Conservation (phyloP, 2,888 invertebrate genomes). For the Sinodicranocentrus sp. region DNA sequence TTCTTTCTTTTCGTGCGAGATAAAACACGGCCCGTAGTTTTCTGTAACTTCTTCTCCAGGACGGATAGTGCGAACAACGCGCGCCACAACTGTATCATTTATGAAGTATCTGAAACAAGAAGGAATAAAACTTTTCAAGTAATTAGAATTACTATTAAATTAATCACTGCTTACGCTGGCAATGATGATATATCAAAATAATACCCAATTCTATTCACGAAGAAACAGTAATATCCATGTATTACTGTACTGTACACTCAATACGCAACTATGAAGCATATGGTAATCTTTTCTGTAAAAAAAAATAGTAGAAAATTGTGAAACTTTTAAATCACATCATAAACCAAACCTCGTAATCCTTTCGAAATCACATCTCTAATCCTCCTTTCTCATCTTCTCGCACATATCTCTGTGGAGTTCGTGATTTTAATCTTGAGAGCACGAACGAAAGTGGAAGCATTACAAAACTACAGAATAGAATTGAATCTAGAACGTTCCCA, state of each 20-base stretch:
- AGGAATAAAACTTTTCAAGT: background rate
- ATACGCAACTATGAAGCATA: background rate
- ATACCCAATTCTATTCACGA: background rate
- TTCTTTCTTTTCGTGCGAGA: conserved; percentile 81
- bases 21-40: conserved; percentile 91
- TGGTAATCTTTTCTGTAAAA: background rate
- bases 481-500: too few species aligned
- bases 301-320: background rate
- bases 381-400: conserved; percentile 25
- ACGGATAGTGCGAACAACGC: conserved; percentile 83
- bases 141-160: background rate
- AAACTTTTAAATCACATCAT: conserved; percentile 36
- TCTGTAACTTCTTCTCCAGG: conserved; percentile 86
- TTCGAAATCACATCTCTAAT: conserved; percentile 24
- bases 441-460: background rate
- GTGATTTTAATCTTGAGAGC: conserved; percentile 4
- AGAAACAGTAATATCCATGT: too few species aligned
- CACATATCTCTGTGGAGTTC: conserved; percentile 2
- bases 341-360: conserved; percentile 18
- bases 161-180: background rate
- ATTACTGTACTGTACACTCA: too few species aligned
- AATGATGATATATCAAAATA: background rate
- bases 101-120: conserved; percentile 83
- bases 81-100: conserved; percentile 85
- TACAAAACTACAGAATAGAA: too few species aligned